These are phyloP conservation scores for Nesogale talazaci DNA, from an alignment of 2,113 vertebrate genomes.

Conservation along the genomic window DNA sequence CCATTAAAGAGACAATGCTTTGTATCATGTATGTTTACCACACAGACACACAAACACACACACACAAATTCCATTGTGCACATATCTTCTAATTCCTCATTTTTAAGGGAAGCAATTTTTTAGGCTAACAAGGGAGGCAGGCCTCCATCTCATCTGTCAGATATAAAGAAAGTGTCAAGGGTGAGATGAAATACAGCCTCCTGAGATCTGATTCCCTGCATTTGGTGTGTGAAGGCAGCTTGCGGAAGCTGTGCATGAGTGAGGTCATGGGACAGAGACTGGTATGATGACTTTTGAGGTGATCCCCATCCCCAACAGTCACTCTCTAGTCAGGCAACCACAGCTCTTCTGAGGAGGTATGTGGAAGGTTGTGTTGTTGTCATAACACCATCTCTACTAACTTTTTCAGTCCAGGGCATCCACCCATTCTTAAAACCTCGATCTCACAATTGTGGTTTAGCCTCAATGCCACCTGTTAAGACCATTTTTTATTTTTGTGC, in stretches of 20 bases:
- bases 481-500: constrained; percentile 6
- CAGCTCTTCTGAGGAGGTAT: not conserved
- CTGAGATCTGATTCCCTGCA: not conserved
- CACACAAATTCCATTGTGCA: not conserved
- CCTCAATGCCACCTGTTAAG: not conserved
- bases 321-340: too few species aligned
- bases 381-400: not conserved
- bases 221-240: not conserved
- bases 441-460: not conserved
- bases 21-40: not conserved
- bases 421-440: not conserved
- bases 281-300: not conserved
- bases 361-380: not conserved
- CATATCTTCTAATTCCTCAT: not conserved
- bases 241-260: not conserved
- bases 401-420: not conserved
- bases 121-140: not conserved
- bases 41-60: too few species aligned
- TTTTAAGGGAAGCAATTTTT: not conserved
- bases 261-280: not conserved
- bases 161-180: not conserved
- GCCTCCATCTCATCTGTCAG: not conserved
- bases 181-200: not conserved
- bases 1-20: not conserved
- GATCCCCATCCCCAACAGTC: not conserved